A percentile compares a stretch with the other conserved stretches of the same genome.
phyloP scores from a whole-genome alignment of 2,113 vertebrate species.

The Pandion haliaetus region DNA sequence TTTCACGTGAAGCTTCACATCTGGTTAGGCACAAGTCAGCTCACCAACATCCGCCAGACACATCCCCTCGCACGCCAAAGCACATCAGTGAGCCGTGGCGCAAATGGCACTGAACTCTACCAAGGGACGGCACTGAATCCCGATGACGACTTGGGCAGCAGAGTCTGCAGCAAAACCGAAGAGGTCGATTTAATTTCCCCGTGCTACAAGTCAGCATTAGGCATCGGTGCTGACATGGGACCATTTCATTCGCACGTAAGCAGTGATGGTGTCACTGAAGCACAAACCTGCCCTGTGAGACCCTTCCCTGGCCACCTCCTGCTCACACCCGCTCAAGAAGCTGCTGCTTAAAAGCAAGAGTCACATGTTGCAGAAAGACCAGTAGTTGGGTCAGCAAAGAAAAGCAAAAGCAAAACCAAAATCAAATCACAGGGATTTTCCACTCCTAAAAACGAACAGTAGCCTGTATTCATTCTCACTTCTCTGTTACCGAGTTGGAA shows the following conservation, averaged over 20 bases:
- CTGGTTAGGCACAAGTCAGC: background rate
- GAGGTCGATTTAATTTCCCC: background rate
- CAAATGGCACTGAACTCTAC: slow-evolving; percentile 42
- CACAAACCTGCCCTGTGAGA: background rate
- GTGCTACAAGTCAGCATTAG: fast-evolving
- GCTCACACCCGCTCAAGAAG: background rate
- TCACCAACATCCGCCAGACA: background rate
- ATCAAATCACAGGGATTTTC: background rate
- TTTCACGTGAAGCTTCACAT: background rate
- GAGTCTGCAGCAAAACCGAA: background rate
- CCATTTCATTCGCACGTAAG: fast-evolving
- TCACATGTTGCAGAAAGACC: background rate
- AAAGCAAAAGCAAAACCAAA: background rate
- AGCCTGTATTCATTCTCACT: background rate
- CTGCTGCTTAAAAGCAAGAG: background rate
- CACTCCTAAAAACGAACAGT: background rate
- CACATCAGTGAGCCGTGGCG: background rate
- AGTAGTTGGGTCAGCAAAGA: background rate
- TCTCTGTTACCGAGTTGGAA: background rate
- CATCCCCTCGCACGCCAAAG: background rate
- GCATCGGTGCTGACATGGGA: background rate
- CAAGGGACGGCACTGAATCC: background rate
- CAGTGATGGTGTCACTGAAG: background rate
- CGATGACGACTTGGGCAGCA: slow-evolving; percentile 28
- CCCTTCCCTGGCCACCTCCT: fast-evolving